phyloP scores from a whole-genome alignment of 2,797 vertebrate species.

The Pseudocheirus occidentalis region DNA sequence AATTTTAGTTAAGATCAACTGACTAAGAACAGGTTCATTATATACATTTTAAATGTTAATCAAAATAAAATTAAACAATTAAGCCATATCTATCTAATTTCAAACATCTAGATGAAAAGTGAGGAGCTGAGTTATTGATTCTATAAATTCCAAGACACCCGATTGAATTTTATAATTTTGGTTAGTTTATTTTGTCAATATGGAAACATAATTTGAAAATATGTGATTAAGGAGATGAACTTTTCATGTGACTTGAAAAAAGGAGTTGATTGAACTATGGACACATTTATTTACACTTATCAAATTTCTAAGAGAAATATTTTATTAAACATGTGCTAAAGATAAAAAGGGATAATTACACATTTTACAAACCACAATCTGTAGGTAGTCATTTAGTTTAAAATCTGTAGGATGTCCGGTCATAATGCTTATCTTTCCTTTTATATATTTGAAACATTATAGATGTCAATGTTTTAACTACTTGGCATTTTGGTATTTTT shows the following conservation, averaged over 20 bases:
- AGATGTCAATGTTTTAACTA: slow-evolving; percentile 71
- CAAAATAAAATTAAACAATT: slow-evolving; percentile 69
- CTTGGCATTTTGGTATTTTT: slow-evolving; percentile 38
- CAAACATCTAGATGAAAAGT: background rate
- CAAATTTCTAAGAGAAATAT: slow-evolving; percentile 39
- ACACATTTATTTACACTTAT: slow-evolving; percentile 52
- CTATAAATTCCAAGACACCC: slow-evolving; percentile 22
- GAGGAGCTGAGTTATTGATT: background rate
- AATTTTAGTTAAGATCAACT: slow-evolving; percentile 45
- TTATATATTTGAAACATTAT: background rate
- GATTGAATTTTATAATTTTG: slow-evolving; percentile 37
- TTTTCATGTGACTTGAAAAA: slow-evolving; percentile 34
- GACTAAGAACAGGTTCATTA: slow-evolving; percentile 58
- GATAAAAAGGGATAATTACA: slow-evolving; percentile 2
- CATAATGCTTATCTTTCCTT: background rate
- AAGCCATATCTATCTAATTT: background rate
- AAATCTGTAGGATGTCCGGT: background rate
- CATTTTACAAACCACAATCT: slow-evolving; percentile 17
- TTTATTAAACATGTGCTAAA: slow-evolving; percentile 59
- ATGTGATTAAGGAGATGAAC: slow-evolving; percentile 10
- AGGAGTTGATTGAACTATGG: slow-evolving; percentile 39
- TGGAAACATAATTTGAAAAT: slow-evolving; percentile 10
- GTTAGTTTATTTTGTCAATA: slow-evolving; percentile 15
- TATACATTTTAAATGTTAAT: slow-evolving; percentile 59
- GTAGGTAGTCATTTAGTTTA: slow-evolving; percentile 33